Conservation (phyloP, 2,797 vertebrate species). For the Tympanoctomys barrerae region DNA sequence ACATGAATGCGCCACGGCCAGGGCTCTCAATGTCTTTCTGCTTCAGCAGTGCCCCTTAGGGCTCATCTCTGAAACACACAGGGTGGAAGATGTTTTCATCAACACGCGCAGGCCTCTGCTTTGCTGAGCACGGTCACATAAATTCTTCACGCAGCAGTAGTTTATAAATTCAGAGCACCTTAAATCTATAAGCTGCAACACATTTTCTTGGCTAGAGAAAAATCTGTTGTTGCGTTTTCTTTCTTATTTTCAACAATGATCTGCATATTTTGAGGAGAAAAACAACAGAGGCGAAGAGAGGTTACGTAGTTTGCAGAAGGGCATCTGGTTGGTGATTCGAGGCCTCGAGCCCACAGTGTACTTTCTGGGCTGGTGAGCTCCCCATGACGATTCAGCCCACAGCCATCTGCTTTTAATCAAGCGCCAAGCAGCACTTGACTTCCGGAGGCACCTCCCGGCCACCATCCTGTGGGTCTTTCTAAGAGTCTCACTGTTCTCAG, state of each 20-base stretch:
- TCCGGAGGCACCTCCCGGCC: constrained; percentile 19
- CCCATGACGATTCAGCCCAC: constrained; percentile 53
- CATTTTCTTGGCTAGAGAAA: constrained; percentile 38
- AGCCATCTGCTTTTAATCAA: constrained; percentile 69
- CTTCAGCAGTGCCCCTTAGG: neutral
- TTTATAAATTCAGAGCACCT: constrained; percentile 19
- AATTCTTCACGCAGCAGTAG: constrained; percentile 3
- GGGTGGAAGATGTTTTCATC: neutral
- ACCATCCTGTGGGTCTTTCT: neutral
- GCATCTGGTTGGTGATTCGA: constrained; percentile 42
- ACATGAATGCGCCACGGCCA: neutral
- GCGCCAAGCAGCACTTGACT: constrained; percentile 25
- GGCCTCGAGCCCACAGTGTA: neutral
- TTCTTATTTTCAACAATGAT: constrained; percentile 23
- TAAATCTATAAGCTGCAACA: neutral
- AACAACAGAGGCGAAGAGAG: neutral
- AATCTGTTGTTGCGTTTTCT: neutral
- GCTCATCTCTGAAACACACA: neutral
- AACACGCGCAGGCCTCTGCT: neutral
- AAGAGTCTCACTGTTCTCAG: neutral
- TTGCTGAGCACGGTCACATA: neutral
- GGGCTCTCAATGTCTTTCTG: neutral
- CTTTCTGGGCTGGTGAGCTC: constrained; percentile 51
- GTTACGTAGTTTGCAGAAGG: constrained; percentile 62
- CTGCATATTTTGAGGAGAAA: constrained; percentile 44